phyloP scores from a whole-genome alignment of 2,797 vertebrate genomes.

The Gastrophryne carolinensis region DNA sequence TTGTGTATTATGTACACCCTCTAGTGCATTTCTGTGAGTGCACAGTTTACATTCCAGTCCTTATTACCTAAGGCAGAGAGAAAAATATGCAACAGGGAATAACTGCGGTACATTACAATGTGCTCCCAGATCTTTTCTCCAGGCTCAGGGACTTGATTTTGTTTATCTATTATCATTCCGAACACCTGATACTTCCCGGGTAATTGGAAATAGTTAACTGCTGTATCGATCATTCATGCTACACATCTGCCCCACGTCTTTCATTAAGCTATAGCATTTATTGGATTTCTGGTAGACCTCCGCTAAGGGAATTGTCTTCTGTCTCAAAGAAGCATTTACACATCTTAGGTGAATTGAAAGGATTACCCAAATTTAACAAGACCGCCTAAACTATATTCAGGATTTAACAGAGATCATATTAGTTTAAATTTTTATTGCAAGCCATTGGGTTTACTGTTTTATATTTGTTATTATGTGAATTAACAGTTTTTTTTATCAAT shows the following conservation, averaged over 20 bases:
- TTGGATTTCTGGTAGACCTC: conserved; percentile 3
- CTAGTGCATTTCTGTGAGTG: neutral
- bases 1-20: neutral
- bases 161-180: conserved; percentile 3
- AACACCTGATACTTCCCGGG: conserved; percentile 1
- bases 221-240: conserved; percentile 10
- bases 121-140: neutral
- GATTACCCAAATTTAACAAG: neutral
- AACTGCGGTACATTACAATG: neutral
- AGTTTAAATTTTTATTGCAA: too few relatives aligned
- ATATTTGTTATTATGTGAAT: too few relatives aligned
- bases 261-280: conserved; percentile 8
- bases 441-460: too few relatives aligned
- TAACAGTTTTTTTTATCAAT: too few relatives aligned
- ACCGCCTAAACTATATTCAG: too few relatives aligned
- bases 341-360: neutral
- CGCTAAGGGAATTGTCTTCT: neutral
- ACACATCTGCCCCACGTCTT: neutral
- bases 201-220: conserved; percentile 26
- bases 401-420: too few relatives aligned
- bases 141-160: neutral
- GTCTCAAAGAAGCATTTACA: neutral
- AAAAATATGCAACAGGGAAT: neutral
- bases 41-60: neutral
- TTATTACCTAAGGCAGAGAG: neutral